phyloP scores from a whole-genome alignment of 2,113 vertebrate species.

The Ageneiosus marmoratus region DNA sequence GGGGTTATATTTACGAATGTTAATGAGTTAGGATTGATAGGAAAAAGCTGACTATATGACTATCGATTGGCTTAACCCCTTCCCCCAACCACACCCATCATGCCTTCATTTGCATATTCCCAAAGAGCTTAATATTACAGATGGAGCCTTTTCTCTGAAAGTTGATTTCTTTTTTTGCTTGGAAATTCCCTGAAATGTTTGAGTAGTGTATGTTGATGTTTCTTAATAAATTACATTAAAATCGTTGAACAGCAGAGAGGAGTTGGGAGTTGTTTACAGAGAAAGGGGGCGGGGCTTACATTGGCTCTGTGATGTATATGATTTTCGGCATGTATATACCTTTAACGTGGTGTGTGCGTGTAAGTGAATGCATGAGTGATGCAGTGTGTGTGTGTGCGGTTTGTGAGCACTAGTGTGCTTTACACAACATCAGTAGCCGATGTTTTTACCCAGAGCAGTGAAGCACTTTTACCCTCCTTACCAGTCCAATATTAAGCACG shows the following conservation, averaged over 20 bases:
- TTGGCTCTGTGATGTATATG: constrained; percentile 20
- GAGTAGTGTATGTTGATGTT: not conserved
- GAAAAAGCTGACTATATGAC: not conserved
- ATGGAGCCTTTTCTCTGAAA: not conserved
- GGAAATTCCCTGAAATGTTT: not conserved
- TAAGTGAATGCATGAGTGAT: not conserved
- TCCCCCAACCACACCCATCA: too few species aligned
- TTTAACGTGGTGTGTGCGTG: constrained; percentile 59
- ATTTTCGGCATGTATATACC: constrained; percentile 54
- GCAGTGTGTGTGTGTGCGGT: not conserved
- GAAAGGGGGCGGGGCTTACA: not conserved
- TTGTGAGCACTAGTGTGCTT: not conserved
- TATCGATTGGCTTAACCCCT: too few species aligned
- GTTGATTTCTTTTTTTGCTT: not conserved
- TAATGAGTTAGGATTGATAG: not conserved
- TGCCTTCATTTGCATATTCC: not conserved
- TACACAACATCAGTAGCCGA: not conserved
- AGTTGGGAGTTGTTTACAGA: not conserved
- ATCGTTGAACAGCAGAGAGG: constrained; percentile 5
- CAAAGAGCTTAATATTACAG: not conserved
- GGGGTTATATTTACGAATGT: not conserved
- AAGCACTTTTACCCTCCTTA: constrained; percentile 21
- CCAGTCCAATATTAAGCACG: not conserved
- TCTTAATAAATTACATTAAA: not conserved
- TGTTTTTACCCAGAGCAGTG: constrained; percentile 30